Percentiles rank a stretch among this genome's conserved stretches.
These are phyloP conservation scores for Lycocorax pyrrhopterus DNA, from an alignment of 2,113 vertebrate genomes.

Conservation along the genomic window DNA sequence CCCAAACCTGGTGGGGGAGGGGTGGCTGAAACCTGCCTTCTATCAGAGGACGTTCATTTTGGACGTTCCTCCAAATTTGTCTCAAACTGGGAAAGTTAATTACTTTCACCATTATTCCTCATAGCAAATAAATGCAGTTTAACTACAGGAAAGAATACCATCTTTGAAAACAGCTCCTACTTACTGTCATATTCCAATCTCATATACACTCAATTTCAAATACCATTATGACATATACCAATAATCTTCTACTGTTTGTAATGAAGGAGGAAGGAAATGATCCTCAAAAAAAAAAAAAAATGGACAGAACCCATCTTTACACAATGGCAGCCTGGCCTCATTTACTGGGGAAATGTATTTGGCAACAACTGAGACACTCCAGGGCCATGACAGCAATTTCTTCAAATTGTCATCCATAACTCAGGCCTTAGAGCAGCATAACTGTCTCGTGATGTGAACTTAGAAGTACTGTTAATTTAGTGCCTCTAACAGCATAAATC, in stretches of 20 bases:
- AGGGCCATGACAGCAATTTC: not conserved
- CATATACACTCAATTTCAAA: not conserved
- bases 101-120: not conserved
- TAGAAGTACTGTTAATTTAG: not conserved
- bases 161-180: not conserved
- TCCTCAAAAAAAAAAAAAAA: not conserved
- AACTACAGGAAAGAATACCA: not conserved
- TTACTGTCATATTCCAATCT: not conserved
- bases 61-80: no score
- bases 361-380: not conserved
- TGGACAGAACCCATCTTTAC: not conserved
- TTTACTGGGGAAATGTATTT: not conserved
- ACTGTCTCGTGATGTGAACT: not conserved
- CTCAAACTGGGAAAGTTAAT: not conserved
- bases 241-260: not conserved
- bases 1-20: no score
- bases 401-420: not conserved
- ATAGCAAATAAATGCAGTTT: not conserved
- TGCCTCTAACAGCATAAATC: not conserved
- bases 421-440: not conserved
- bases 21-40: no score
- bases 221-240: not conserved
- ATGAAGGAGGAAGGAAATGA: not conserved
- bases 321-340: not conserved
- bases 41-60: no score